phyloP scores from a whole-genome alignment of 2,888 invertebrate genomes.

The Tiliacea citrago region DNA sequence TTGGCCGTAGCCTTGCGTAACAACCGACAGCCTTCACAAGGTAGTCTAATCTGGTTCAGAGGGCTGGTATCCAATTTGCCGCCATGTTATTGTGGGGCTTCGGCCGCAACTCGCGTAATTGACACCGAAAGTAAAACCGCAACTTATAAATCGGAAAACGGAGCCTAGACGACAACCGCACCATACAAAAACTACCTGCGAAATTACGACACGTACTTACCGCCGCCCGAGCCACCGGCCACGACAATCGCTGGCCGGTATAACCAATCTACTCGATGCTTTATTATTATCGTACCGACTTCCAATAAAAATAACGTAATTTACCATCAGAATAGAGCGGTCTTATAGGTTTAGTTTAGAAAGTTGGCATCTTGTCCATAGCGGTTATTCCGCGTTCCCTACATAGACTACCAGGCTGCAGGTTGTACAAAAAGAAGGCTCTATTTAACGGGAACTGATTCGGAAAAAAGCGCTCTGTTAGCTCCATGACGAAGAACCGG shows the following conservation, averaged over 20 bases:
- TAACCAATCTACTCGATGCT: conserved; percentile 83
- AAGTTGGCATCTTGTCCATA: conserved; percentile 89
- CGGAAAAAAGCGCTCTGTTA: conserved; percentile 85
- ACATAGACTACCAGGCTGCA: conserved; percentile 82
- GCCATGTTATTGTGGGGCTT: conserved; percentile 83
- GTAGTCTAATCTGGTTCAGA: conserved; percentile 85
- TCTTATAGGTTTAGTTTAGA: conserved; percentile 89
- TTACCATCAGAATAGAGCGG: conserved; percentile 81
- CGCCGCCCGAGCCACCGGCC: conserved; percentile 60
- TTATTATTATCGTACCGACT: conserved; percentile 81
- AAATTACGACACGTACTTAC: conserved; percentile 78
- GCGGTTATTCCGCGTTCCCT: conserved; percentile 87
- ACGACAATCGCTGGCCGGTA: conserved; percentile 69
- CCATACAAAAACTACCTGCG: conserved; percentile 77
- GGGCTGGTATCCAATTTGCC: conserved; percentile 88
- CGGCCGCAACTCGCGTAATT: conserved; percentile 86
- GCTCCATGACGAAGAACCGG: conserved; percentile 83
- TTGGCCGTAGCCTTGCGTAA: conserved; percentile 79
- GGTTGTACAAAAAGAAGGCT: conserved; percentile 85
- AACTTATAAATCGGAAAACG: conserved; percentile 82
- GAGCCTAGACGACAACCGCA: conserved; percentile 74
- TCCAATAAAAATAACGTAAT: conserved; percentile 88
- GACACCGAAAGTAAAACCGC: conserved; percentile 86
- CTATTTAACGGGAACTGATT: conserved; percentile 84
- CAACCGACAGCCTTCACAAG: conserved; percentile 80